phyloP scores from a whole-genome alignment of 2,888 invertebrate species.

The Volucella inflata region DNA sequence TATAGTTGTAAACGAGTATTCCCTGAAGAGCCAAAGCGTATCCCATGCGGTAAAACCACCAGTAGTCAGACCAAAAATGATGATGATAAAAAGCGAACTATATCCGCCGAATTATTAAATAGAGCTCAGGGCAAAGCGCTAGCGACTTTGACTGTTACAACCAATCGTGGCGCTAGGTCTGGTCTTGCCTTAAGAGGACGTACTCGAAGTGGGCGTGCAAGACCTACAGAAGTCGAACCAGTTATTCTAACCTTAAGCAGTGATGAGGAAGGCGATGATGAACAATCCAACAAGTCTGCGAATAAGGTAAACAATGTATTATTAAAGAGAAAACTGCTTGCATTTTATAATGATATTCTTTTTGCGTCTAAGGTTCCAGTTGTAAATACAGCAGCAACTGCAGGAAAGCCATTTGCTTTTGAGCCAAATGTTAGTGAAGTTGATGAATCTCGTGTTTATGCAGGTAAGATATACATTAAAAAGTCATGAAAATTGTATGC shows the following conservation, averaged over 20 bases:
- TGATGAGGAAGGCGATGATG: conserved; percentile 86
- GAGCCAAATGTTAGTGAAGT: conserved; percentile 81
- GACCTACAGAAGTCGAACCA: conserved; percentile 87
- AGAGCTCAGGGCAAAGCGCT: conserved; percentile 74
- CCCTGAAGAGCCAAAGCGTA: conserved; percentile 88
- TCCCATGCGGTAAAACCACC: conserved; percentile 78
- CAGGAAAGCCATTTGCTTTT: conserved; percentile 79
- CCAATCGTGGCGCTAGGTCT: conserved; percentile 77
- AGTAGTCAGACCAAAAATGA: conserved; percentile 49
- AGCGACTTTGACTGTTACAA: conserved; percentile 56
- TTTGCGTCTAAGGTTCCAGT: conserved; percentile 57
- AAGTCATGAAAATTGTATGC: neutral
- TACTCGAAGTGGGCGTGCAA: conserved; percentile 80
- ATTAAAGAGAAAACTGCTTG: no score
- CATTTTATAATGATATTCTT: neutral
- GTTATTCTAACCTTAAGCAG: conserved; percentile 89
- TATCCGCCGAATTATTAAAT: conserved; percentile 66
- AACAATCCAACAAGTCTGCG: conserved; percentile 78
- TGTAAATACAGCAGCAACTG: conserved; percentile 64
- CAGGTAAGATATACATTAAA: conserved; percentile 77
- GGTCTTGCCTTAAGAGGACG: conserved; percentile 81
- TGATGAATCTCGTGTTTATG: conserved; percentile 80
- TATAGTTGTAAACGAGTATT: conserved; percentile 88
- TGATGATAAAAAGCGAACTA: conserved; percentile 78
- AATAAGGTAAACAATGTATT: conserved; percentile 77